phyloP scores from a whole-genome alignment of 1,140 invertebrate species.

The Neocloeon triangulifer region DNA sequence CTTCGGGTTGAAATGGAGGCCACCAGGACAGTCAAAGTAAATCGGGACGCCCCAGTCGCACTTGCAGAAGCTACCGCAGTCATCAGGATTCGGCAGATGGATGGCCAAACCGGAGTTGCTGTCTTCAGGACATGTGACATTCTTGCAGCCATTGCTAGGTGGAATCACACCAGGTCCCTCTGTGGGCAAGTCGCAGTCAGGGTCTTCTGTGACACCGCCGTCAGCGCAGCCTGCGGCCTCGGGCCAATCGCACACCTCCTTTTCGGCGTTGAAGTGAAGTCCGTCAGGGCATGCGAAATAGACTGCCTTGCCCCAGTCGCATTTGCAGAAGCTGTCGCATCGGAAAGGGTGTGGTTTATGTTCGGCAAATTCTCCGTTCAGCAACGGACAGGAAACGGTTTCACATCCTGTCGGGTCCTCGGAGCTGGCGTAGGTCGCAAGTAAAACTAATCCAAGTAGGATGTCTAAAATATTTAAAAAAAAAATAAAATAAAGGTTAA shows the following conservation, averaged over 20 bases:
- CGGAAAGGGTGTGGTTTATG: conserved; percentile 10
- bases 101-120: background rate
- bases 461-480: no score
- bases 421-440: no score
- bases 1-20: conserved; percentile 10
- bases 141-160: no score
- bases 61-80: conserved; percentile 15
- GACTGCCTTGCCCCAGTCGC: conserved; percentile 12
- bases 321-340: conserved; percentile 14
- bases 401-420: no score
- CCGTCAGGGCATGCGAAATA: conserved; percentile 13
- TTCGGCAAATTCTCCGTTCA: background rate
- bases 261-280: conserved; percentile 16
- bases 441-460: no score
- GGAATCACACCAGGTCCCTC: no score
- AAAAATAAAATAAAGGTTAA: no score
- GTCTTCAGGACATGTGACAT: background rate
- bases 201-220: background rate
- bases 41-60: conserved; percentile 13
- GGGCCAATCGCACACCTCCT: conserved; percentile 14
- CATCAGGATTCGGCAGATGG: conserved; percentile 7
- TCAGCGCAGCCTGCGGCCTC: conserved; percentile 8
- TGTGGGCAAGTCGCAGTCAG: no score
- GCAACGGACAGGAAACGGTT: background rate
- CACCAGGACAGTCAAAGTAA: conserved; percentile 8